A percentile compares a stretch with the other conserved stretches of the same genome.
phyloP scores from a whole-genome alignment of 2,888 invertebrate genomes.

The Carpatolechia fugitivella region DNA sequence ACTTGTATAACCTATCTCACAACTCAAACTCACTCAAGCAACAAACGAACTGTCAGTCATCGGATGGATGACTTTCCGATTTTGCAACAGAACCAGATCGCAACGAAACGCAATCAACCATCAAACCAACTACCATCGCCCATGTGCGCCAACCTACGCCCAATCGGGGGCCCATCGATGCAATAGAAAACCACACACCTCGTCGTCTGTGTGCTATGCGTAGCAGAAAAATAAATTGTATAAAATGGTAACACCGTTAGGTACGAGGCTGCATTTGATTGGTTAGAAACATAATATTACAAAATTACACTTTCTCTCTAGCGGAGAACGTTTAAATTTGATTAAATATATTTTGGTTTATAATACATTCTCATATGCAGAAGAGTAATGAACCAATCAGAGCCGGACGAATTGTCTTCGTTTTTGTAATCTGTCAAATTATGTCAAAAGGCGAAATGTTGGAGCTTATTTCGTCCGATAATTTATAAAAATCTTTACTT shows the following conservation, averaged over 20 bases:
- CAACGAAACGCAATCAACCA: neutral
- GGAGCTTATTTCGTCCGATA: constrained; percentile 31
- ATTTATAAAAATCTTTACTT: constrained; percentile 36
- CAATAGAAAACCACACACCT: neutral
- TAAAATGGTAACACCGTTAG: constrained; percentile 24
- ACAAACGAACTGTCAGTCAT: neutral
- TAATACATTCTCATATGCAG: neutral
- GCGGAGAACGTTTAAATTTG: neutral
- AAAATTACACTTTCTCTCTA: neutral
- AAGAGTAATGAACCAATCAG: constrained; percentile 48
- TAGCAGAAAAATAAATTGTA: neutral
- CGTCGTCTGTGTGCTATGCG: neutral
- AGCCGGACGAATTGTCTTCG: constrained; percentile 64
- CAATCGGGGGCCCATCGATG: no score
- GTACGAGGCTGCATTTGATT: constrained; percentile 43
- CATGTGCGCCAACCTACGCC: no score
- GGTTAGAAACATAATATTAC: constrained; percentile 25
- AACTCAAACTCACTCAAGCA: neutral
- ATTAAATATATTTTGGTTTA: neutral
- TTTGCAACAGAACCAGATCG: constrained; percentile 2
- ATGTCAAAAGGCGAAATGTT: constrained; percentile 56
- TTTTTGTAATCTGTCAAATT: constrained; percentile 48
- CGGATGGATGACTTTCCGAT: constrained; percentile 10
- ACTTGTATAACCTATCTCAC: constrained; percentile 5
- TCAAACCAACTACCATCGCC: no score